Conservation (phyloP, 2,113 vertebrate genomes). For the Gyps fulvus region DNA sequence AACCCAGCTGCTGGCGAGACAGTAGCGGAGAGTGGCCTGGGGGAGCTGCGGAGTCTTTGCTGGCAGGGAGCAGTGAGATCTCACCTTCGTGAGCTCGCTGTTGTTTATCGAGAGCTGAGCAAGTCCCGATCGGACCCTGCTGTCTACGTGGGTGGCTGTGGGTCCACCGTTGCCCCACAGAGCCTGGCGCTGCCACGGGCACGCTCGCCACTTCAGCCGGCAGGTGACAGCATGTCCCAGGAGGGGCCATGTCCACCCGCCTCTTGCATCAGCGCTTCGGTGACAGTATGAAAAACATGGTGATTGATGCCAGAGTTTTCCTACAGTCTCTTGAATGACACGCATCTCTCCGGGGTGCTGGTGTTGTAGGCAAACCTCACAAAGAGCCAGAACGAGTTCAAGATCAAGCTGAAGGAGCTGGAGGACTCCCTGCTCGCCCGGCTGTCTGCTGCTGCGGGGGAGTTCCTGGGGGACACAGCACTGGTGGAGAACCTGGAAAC, state of each 20-base stretch:
- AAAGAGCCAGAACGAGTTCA: slow-evolving; percentile 78
- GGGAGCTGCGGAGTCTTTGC: background rate
- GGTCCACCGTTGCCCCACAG: rapidly evolving
- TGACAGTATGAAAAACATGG: rapidly evolving
- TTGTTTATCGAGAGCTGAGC: rapidly evolving
- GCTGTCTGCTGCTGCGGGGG: slow-evolving; percentile 64
- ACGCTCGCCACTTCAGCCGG: rapidly evolving
- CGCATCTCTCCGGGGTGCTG: rapidly evolving
- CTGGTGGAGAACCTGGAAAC: slow-evolving; percentile 79
- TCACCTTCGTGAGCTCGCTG: rapidly evolving
- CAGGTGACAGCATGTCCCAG: rapidly evolving
- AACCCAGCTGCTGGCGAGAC: rapidly evolving
- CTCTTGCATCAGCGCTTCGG: rapidly evolving
- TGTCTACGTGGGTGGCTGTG: rapidly evolving
- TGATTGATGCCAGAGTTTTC: background rate
- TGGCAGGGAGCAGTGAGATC: background rate
- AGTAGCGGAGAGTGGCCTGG: rapidly evolving
- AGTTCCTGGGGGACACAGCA: slow-evolving; percentile 71
- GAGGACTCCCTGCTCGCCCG: slow-evolving; percentile 75
- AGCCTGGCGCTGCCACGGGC: background rate
- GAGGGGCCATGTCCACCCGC: background rate
- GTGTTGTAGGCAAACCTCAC: slow-evolving; percentile 72
- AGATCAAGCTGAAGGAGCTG: slow-evolving; percentile 76
- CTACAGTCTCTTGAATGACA: rapidly evolving
- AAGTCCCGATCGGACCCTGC: rapidly evolving